phyloP scores from a whole-genome alignment of 2,888 invertebrate genomes.

The Gerris lacustris region DNA sequence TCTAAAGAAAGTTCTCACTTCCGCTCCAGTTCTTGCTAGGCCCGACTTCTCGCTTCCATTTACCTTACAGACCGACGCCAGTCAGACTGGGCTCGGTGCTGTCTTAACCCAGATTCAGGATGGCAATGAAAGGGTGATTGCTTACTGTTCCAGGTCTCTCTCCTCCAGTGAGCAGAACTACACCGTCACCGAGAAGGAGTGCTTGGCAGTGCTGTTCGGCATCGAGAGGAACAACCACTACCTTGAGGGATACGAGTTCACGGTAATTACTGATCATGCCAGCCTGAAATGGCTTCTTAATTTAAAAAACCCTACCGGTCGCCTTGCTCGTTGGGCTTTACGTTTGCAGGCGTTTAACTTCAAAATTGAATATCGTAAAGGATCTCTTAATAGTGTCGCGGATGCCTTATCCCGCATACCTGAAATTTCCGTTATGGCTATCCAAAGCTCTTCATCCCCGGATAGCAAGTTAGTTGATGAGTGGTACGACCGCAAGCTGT shows the following conservation, averaged over 20 bases:
- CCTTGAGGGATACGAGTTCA: conserved; percentile 29
- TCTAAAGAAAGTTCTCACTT: too few species aligned
- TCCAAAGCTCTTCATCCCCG: too few species aligned
- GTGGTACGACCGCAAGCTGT: not conserved
- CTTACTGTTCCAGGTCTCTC: conserved; percentile 8
- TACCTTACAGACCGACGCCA: too few species aligned
- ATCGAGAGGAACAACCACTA: conserved; percentile 28
- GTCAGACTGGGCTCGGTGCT: too few species aligned
- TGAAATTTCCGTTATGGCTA: too few species aligned
- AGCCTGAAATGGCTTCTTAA: conserved; percentile 13
- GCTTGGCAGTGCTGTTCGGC: conserved; percentile 28
- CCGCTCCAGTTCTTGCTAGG: too few species aligned
- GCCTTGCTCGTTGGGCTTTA: not conserved
- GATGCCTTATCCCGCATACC: not conserved
- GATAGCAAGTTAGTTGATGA: not conserved
- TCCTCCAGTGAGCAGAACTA: conserved; percentile 24
- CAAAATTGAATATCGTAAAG: not conserved
- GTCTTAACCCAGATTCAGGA: conserved; percentile 7
- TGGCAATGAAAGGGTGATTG: conserved; percentile 11
- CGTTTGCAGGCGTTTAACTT: not conserved
- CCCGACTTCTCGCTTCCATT: too few species aligned
- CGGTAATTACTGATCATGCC: conserved; percentile 30
- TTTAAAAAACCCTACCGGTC: not conserved
- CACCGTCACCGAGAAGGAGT: conserved; percentile 28
- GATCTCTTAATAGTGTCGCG: not conserved